Evolutionary conservation across 1,140 invertebrate genomes (phyloP).

Genomic region (Chionoecetes opilio): DNA sequence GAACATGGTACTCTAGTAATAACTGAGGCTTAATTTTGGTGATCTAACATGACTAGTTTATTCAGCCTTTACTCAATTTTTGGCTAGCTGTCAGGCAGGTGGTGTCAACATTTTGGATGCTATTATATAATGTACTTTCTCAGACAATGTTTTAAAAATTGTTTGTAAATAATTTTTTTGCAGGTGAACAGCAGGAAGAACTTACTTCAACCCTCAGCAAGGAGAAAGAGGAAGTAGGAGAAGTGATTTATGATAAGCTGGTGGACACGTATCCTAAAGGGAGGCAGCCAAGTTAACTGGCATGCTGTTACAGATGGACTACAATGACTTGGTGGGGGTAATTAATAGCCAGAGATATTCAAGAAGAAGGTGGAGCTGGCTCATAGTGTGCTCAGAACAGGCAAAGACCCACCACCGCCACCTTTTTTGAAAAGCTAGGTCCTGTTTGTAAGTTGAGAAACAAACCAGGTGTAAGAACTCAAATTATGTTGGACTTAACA

Average conservation of each 20-base stretch:
- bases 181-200: not conserved
- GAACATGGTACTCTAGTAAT: too few relatives aligned
- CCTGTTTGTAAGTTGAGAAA: too few relatives aligned
- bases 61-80: too few relatives aligned
- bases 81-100: too few relatives aligned
- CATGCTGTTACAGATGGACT: conserved; percentile 70
- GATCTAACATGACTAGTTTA: too few relatives aligned
- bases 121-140: too few relatives aligned
- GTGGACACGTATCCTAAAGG: conserved; percentile 36
- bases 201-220: conserved; percentile 44
- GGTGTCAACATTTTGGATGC: too few relatives aligned
- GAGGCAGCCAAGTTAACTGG: conserved; percentile 67
- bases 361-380: conserved; percentile 62
- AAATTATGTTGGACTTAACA: too few relatives aligned
- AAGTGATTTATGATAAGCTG: conserved; percentile 67
- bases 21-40: too few relatives aligned
- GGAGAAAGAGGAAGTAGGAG: conserved; percentile 66
- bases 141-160: too few relatives aligned
- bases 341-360: conserved; percentile 59
- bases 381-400: conserved; percentile 41
- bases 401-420: not conserved
- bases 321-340: conserved; percentile 62
- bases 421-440: not conserved
- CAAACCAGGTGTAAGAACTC: too few relatives aligned
- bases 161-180: not conserved